Evolutionary conservation across 1,140 invertebrate species (phyloP).

Genomic region (Drosophila hydei): DNA sequence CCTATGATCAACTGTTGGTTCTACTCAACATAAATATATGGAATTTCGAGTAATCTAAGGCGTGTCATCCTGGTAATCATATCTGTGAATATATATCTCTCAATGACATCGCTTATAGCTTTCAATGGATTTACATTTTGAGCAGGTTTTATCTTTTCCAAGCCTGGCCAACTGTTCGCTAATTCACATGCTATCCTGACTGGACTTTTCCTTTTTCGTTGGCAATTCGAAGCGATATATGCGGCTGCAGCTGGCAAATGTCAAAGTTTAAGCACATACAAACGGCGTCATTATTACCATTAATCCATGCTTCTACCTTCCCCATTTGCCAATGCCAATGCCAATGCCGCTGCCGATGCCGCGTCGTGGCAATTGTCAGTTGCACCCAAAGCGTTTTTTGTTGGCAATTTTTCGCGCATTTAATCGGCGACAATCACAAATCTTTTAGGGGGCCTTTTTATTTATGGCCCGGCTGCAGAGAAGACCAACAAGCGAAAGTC

Average conservation of each 20-base stretch:
- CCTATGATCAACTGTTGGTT: too few relatives aligned
- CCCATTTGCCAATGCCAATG: conserved; percentile 15
- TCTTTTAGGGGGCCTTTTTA: conserved; percentile 69
- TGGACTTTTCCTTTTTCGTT: conserved; percentile 67
- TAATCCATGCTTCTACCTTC: conserved; percentile 9
- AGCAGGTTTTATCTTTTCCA: background rate
- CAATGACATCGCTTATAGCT: too few relatives aligned
- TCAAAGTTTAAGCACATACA: conserved; percentile 79
- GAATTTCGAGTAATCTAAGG: too few relatives aligned
- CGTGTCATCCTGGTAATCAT: too few relatives aligned
- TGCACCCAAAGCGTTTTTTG: conserved; percentile 69
- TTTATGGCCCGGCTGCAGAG: conserved; percentile 63
- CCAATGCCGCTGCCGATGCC: background rate
- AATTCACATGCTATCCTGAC: background rate
- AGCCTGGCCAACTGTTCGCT: background rate
- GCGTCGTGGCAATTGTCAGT: conserved; percentile 65
- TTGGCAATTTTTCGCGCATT: conserved; percentile 64
- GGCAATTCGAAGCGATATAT: conserved; percentile 44
- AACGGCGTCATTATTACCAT: conserved; percentile 55
- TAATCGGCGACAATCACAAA: conserved; percentile 80
- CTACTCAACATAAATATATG: too few relatives aligned
- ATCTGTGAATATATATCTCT: too few relatives aligned
- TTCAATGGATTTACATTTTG: background rate
- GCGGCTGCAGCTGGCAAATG: conserved; percentile 67
- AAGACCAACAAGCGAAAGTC: conserved; percentile 70